Evolutionary conservation across 2,797 vertebrate species (phyloP), one percentile per base, ranked within the genome.

Genomic region (Balearica regulorum): DNA sequence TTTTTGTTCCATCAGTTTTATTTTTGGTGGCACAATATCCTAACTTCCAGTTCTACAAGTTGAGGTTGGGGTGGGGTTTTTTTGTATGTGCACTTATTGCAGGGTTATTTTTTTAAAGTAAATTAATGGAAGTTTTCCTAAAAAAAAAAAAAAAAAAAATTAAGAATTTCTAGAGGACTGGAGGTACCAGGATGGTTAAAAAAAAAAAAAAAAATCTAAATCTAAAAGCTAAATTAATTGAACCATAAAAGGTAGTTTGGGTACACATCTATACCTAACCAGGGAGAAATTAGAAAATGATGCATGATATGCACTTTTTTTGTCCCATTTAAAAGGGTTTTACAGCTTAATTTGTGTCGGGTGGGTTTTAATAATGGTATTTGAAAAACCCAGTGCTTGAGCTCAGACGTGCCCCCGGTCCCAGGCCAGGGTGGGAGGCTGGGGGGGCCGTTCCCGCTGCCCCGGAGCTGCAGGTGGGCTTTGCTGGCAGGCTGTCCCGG

Each of bases 1-100:
- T 92, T 93, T 97, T 94, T 96, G 93, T 97, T 96, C 95, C 96
- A 92, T 94, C 75, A 80, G 90, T 92, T 97, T 96, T 95, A 95
- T 95, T 96, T 96, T 96, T 96, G 93, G 78, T 95, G 90, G 78
- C 24, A 71, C 83, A 92, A 33, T 64, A 95, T 89, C 69, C 90
- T 22, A 84, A 68, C 72, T 93, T 85, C 86, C 86, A 94, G 71
- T 92, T 89, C 83, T 89, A 48, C 51, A 75, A 89, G 60, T 83
- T 85, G 43, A 33, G 65, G 24, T 62, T 62, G 53, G 14, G 29
- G 51, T 18, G 31, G 29, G 49, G 48, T 62, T 71, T 25, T 57
- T 35, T 25, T 15, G 1, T 19, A 78, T 54, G 39, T 57, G 43
- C 31, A 31, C 68, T 88, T 89, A 46, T 71, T 83, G 44, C n/a